These are phyloP conservation scores for Erannis defoliaria DNA, from an alignment of 2,888 invertebrate species.

Conservation along the genomic window DNA sequence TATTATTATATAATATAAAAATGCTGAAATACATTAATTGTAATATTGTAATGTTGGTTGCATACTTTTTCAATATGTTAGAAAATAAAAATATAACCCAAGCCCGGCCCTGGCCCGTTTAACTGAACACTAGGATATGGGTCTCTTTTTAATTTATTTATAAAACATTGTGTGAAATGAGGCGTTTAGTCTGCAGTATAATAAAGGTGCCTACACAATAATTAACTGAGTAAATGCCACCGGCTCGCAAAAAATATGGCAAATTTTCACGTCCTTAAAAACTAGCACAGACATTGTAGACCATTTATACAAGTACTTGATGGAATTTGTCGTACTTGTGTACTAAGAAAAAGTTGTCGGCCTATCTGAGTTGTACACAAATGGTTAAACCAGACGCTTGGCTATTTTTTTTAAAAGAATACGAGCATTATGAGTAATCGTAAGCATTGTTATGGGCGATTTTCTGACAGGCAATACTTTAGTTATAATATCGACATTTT, in stretches of 20 bases:
- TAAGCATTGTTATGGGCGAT: no score
- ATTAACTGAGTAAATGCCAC: conserved; percentile 9
- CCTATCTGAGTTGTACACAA: no score
- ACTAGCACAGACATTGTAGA: neutral
- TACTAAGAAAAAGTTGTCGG: no score
- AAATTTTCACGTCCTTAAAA: neutral
- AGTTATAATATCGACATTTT: no score
- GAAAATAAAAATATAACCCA: neutral
- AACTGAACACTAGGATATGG: conserved; percentile 25
- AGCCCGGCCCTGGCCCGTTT: conserved; percentile 23
- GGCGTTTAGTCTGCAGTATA: conserved; percentile 11
- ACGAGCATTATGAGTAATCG: no score
- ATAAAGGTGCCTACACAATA: conserved; percentile 2
- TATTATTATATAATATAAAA: no score
- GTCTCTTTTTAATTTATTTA: conserved; percentile 10
- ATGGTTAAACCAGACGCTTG: no score
- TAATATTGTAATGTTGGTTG: no score
- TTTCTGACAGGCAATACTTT: no score
- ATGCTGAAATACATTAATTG: no score
- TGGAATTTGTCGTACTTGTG: neutral
- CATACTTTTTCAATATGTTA: neutral
- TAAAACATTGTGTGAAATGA: conserved; percentile 13
- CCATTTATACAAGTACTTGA: neutral
- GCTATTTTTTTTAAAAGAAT: no score
- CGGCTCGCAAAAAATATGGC: neutral